Conservation (phyloP, 2,113 vertebrate genomes). For the Mus pahari region DNA sequence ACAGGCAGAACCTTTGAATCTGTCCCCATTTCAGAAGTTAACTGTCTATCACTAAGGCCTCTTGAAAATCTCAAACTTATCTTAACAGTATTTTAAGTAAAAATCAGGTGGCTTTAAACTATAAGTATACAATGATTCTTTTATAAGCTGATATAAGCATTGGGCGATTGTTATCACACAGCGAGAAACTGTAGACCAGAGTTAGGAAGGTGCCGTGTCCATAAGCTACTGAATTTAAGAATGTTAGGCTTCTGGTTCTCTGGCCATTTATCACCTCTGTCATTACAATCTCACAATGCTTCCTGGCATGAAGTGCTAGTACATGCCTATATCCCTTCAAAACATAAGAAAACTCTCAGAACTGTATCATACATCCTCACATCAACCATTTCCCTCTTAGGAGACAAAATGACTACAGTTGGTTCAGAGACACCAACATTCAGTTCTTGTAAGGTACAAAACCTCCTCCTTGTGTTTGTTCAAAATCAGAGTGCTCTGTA, state of each 20-base stretch:
- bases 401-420: slow-evolving; percentile 50
- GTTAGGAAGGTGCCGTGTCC: neutral
- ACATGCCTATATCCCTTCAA: neutral
- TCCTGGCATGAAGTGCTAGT: neutral
- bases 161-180: neutral
- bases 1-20: neutral
- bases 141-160: neutral
- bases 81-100: neutral
- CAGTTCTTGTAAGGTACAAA: slow-evolving; percentile 25
- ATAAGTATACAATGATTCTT: neutral
- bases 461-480: neutral
- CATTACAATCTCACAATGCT: neutral
- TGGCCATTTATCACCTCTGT: neutral
- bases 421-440: neutral
- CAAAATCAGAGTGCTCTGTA: slow-evolving; percentile 30
- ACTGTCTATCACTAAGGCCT: neutral
- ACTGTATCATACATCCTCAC: slow-evolving; percentile 33
- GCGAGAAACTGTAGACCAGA: neutral
- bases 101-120: neutral
- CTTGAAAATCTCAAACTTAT: neutral
- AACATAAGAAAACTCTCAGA: slow-evolving; percentile 16
- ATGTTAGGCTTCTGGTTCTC: neutral
- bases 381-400: slow-evolving; percentile 45
- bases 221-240: neutral
- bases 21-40: neutral